Base-by-base conservation (phyloP, 2,113 vertebrate genomes). In the Copsychus sechellarum region DNA sequence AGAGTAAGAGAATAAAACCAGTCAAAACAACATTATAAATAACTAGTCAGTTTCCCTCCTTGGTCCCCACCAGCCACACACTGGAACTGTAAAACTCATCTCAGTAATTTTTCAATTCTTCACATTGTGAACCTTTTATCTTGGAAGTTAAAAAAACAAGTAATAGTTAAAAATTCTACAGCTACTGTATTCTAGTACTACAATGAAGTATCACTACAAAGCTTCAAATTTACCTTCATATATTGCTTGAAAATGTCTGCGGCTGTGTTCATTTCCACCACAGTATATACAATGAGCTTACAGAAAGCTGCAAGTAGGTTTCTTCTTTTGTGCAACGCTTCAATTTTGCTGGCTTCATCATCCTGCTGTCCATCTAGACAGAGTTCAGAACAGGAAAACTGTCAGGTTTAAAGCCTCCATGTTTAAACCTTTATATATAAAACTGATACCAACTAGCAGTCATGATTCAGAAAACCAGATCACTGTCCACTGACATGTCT, bases 171-270 rank as follows among this genome's bases (percentile, higher is more conserved):
- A 45, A 66, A 67, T 48, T 18, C 6, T 17, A 17, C 33, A 66
- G 6, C 26, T 56, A 56, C 11, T 74, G 19, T 51, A 43, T 28
- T 64, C 4, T 6, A 69, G 12, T 6, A 31, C 20, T 34, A 65
- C 40, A 31, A 43, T 33, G 36, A 95, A 82, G 33, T 40, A 54
- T 64, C 8, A 50, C n/a, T 54, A 50, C 8, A 33, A 53, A 57
- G 81, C 57, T 86, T 69, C 42, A 87, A 28, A 64, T 97, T 97
- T 97, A 99, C 99, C 98, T 99, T 99, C 99, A 99, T 99, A 95
- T 99, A 99, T 98, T 99, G 99, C 97, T 99, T 99, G 96, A 99
- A 99, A 97, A 99, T 99, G 96, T 99, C 99, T 1, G 99, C 99
- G 82, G 99, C 99, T 34, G 99, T 99, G 94, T 98, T 99, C 98